Conservation (phyloP, 2,113 vertebrate species). For the human (Homo sapiens) region DNA sequence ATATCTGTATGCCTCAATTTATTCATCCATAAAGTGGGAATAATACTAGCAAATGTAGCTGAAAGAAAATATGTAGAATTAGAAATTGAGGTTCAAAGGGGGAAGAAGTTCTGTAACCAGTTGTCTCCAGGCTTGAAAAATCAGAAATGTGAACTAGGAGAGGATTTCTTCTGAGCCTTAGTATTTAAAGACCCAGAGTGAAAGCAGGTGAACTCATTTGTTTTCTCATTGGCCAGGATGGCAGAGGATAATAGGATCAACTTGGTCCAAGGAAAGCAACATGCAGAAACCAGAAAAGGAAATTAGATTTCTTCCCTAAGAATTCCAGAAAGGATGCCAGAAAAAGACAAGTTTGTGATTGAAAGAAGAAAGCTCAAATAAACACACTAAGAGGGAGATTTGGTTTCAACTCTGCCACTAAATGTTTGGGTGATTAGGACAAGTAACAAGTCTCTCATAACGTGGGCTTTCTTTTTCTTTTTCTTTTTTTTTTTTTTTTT, state of each 20-base stretch:
- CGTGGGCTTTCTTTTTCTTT: not conserved
- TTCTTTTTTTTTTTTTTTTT: not conserved
- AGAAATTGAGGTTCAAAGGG: not conserved
- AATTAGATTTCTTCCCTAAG: slow-evolving; percentile 31
- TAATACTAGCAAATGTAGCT: not conserved
- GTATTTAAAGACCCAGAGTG: not conserved
- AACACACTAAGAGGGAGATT: not conserved
- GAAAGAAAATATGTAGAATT: not conserved
- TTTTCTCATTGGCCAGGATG: not conserved
- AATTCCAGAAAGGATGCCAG: not conserved
- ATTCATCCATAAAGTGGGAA: not conserved
- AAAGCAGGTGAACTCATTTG: not conserved
- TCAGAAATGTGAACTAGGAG: not conserved
- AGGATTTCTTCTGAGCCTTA: not conserved
- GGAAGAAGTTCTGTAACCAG: not conserved
- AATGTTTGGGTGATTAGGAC: not conserved
- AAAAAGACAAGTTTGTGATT: not conserved
- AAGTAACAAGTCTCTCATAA: not conserved
- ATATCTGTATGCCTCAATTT: not conserved
- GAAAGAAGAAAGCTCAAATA: not conserved
- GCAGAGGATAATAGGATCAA: not conserved
- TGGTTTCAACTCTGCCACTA: not conserved
- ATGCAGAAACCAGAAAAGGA: slow-evolving; percentile 22
- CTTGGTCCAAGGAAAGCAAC: slow-evolving; percentile 27
- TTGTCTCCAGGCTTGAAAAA: not conserved